These are phyloP conservation scores for Cheilosia pagana DNA, from an alignment of 2,888 invertebrate species.

Conservation along the genomic window DNA sequence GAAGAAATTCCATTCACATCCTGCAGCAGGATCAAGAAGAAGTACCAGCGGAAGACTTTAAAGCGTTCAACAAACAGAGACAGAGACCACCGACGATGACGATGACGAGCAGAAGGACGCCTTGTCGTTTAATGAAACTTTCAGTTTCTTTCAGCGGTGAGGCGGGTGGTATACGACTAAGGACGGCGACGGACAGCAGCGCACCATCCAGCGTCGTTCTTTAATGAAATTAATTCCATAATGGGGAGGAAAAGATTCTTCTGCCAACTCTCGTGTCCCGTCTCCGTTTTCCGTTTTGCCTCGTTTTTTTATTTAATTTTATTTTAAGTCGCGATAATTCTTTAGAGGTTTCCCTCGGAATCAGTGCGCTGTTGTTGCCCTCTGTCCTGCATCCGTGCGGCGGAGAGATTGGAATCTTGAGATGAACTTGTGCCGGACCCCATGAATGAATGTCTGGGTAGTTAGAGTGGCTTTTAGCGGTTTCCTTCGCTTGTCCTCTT, in stretches of 20 bases:
- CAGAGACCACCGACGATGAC: slow-evolving; percentile 12
- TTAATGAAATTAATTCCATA: slow-evolving; percentile 74
- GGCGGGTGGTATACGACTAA: not conserved
- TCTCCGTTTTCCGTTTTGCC: slow-evolving; percentile 9
- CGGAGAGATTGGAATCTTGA: slow-evolving; percentile 42
- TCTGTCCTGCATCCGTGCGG: slow-evolving; percentile 19
- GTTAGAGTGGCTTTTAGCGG: slow-evolving; percentile 41
- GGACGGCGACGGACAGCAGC: slow-evolving; percentile 9
- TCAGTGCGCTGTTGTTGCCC: slow-evolving; percentile 29
- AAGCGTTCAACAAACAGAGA: slow-evolving; percentile 48
- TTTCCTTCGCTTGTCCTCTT: slow-evolving; percentile 50
- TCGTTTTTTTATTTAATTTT: slow-evolving; percentile 57
- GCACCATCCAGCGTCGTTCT: slow-evolving; percentile 30
- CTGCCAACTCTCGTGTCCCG: slow-evolving; percentile 14
- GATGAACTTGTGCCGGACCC: slow-evolving; percentile 63
- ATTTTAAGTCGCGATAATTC: slow-evolving; percentile 74
- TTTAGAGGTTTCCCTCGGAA: slow-evolving; percentile 48
- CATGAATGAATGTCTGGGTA: slow-evolving; percentile 62
- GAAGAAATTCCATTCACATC: slow-evolving; percentile 73
- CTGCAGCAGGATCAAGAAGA: slow-evolving; percentile 45
- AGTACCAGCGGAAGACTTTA: slow-evolving; percentile 26
- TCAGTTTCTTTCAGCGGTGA: slow-evolving; percentile 59
- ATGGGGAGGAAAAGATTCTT: slow-evolving; percentile 43
- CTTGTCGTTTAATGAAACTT: slow-evolving; percentile 73
- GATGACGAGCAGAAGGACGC: not conserved